Conservation (phyloP, 2,113 vertebrate genomes). For the Athene cunicularia region DNA sequence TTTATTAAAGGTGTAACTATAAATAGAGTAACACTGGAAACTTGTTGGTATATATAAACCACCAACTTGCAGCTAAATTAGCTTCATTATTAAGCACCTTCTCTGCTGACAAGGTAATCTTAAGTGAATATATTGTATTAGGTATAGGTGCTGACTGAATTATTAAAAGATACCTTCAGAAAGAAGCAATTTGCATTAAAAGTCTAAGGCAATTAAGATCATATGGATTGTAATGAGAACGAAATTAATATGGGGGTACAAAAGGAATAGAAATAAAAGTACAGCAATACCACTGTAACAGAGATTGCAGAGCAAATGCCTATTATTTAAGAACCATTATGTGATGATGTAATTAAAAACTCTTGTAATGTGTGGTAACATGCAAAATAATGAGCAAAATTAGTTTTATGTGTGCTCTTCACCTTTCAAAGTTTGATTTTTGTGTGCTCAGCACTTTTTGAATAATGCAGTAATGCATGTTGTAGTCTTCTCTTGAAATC, state of each 20-base stretch:
- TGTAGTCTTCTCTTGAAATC: neutral
- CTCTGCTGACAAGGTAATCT: neutral
- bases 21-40: neutral
- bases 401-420: neutral
- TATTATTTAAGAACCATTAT: neutral
- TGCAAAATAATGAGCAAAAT: neutral
- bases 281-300: neutral
- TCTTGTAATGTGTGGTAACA: neutral
- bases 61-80: neutral
- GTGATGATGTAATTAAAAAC: conserved; percentile 2
- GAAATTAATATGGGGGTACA: conserved; percentile 24
- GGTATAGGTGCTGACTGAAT: conserved; percentile 3
- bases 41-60: neutral
- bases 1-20: neutral
- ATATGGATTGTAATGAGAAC: neutral
- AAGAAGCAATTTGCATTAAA: conserved; percentile 34
- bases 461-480: neutral
- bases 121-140: neutral
- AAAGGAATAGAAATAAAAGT: neutral
- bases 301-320: neutral
- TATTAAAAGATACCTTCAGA: conserved; percentile 18
- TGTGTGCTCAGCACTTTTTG: neutral
- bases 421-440: neutral
- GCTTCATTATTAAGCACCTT: neutral
- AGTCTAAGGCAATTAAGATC: conserved; percentile 16